Percentiles rank a stretch among this genome's conserved stretches.
These are phyloP conservation scores for Chouioia cunea DNA, from an alignment of 2,888 invertebrate species.

Conservation along the genomic window DNA sequence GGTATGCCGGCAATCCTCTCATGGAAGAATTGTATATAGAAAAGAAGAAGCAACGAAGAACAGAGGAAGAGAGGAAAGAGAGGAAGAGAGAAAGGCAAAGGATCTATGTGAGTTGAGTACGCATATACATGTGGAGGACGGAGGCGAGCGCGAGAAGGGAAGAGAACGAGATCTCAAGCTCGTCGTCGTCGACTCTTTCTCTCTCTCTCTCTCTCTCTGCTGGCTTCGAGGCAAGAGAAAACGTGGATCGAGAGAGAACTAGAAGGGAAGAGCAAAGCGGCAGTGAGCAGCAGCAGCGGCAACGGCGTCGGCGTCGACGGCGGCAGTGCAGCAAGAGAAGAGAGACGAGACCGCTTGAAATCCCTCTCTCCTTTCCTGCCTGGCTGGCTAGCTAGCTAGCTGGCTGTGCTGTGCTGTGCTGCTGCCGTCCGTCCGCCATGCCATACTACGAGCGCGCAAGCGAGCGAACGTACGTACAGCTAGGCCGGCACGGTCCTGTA, in stretches of 20 bases:
- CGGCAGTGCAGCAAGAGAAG: slow-evolving; percentile 62
- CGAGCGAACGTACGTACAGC: slow-evolving; percentile 59
- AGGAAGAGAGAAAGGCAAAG: slow-evolving; percentile 53
- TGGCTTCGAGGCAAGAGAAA: slow-evolving; percentile 44
- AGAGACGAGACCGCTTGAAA: slow-evolving; percentile 65
- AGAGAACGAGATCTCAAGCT: slow-evolving; percentile 17
- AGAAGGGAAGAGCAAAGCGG: slow-evolving; percentile 29
- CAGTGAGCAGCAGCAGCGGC: slow-evolving; percentile 16
- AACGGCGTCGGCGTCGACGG: slow-evolving; percentile 60
- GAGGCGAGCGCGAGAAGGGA: background rate
- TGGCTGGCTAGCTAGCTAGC: slow-evolving; percentile 34
- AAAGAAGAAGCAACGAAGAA: slow-evolving; percentile 52
- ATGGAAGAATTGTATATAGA: slow-evolving; percentile 13
- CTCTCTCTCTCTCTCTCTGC: no score
- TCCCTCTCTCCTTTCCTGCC: slow-evolving; percentile 60
- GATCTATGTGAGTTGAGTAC: slow-evolving; percentile 65
- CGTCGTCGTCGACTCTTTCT: no score
- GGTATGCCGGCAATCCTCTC: slow-evolving; percentile 15
- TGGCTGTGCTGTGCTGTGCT: slow-evolving; percentile 46
- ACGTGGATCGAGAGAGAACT: slow-evolving; percentile 46
- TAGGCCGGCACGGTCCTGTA: slow-evolving; percentile 63
- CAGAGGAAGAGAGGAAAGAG: slow-evolving; percentile 50
- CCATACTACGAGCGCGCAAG: slow-evolving; percentile 64
- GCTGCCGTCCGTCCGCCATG: slow-evolving; percentile 65
- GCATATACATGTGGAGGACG: slow-evolving; percentile 36